Conservation (phyloP, 2,888 invertebrate genomes). For the Agapetus fuscipes region DNA sequence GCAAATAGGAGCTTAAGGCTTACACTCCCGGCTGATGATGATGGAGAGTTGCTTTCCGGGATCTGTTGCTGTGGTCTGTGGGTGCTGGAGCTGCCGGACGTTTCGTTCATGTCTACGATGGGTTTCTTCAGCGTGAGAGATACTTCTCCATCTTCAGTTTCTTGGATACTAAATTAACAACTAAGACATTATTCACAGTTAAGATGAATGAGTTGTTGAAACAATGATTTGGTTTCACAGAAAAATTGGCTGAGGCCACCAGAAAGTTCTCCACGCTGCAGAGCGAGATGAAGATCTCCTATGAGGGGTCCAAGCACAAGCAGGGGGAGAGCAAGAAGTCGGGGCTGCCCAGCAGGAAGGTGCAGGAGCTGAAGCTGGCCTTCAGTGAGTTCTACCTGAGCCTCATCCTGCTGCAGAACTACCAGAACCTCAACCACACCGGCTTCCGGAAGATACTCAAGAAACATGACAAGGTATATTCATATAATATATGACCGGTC, state of each 20-base stretch:
- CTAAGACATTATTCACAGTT: no score
- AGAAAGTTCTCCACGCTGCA: slow-evolving; percentile 86
- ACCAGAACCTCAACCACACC: slow-evolving; percentile 96
- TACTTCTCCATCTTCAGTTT: no score
- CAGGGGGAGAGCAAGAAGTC: slow-evolving; percentile 39
- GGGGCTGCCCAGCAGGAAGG: slow-evolving; percentile 63
- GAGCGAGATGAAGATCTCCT: slow-evolving; percentile 67
- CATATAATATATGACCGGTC: no score
- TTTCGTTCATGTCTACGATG: no score
- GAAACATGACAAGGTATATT: slow-evolving; percentile 91
- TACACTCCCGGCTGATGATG: no score
- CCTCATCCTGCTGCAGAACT: slow-evolving; percentile 93
- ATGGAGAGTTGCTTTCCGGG: no score
- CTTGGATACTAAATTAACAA: no score
- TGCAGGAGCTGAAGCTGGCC: slow-evolving; percentile 88
- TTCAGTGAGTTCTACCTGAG: slow-evolving; percentile 98
- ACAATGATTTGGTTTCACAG: slow-evolving; percentile 53
- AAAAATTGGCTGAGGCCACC: slow-evolving; percentile 96
- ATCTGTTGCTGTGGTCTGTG: no score
- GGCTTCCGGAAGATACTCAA: slow-evolving; percentile 98
- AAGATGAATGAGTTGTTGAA: no score
- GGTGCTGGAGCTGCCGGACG: no score
- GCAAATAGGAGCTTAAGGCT: no score
- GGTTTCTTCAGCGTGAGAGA: no score
- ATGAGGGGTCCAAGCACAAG: slow-evolving; percentile 45